Base-by-base conservation (phyloP, 1,140 invertebrate genomes). In the Bombus sylvicola region DNA sequence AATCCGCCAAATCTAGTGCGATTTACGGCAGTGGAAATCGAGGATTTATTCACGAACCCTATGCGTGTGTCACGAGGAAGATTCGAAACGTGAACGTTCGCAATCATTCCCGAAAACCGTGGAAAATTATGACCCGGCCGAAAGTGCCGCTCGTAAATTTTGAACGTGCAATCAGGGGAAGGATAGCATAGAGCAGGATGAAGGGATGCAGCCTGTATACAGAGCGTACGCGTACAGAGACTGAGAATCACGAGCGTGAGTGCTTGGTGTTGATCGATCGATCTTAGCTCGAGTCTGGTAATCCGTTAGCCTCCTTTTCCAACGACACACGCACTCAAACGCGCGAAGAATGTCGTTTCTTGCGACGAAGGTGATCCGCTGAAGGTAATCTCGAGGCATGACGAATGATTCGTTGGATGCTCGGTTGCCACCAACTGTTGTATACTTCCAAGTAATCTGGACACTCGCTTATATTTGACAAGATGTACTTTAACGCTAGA, bases 111-210 rank as follows among this genome's bases (percentile, higher is more conserved):
- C 39, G 25, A n/a, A 83, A 77, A 83, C 68, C 81, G 13, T 62
- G 74, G 81, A 72, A 84, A 77, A 83, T 84, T 74, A 78, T 78
- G 81, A 78, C 74, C 86, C 43, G 59, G 39, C 34, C 68, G 62
- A 83, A 83, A 75, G 72, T 83, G 72, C n/a, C 22, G 59, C 75
- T 85, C 83, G 75, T 85, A 85, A 85, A 85, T 85, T 75, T 68
- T 18, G 39, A 0, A 15, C 22, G 53, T 31, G 76, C 76, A 62
- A 84, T 87, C 81, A 64, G 25, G 41, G 37, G 31, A 31, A 10
- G 47, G 47, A 47, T 18, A 47, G 47, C 15, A 47, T 18, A 47
- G 47, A 47, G 34, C 18, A 59, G 74, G 31, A 77, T 0, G 79
- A 73, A 28, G 25, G 22, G 41, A 28, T 37, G 18, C 47, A 47